Base-by-base conservation (phyloP, 1,140 invertebrate species). In the Drosophila suzukii region DNA sequence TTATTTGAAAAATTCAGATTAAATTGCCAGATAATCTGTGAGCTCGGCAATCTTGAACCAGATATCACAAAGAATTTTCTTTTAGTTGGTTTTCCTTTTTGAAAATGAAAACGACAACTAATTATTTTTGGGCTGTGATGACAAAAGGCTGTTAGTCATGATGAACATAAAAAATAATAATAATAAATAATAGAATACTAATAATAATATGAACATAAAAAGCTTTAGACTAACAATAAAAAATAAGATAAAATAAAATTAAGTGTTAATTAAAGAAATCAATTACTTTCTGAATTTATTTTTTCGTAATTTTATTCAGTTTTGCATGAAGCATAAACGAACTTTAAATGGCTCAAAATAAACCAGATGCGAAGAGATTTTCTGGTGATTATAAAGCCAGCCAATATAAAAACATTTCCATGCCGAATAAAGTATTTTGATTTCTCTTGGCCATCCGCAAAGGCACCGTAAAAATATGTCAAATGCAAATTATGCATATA, bases 401-500 rank as follows among this genome's bases (percentile, higher is more conserved):
- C 43, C 39, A 32, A 67, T 75, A 39, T 75, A 20, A 44, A 53
- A 73, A 53, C 68, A 59, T 61, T 47, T 55, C 49, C 63, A 41
- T 71, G 44, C 27, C 7, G 43, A 27, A 54, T 59, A 54, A 54
- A 46, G 53, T 56, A 67, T 77, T 79, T 72, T 81, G 74, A 65
- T 66, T 68, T 63, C 43, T 49, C 36, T 68, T 13, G 44, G 51
- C 34, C 44, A 10, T 3, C 38, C 39, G 43, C 55, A n/a, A 32
- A 11, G 27, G 47, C 55, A 27, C 38, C 67, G 83, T 89, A 89
- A 84, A 84, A 88, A 88, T 85, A 75, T 88, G 84, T 89, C 80
- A 88, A 90, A 88, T 88, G 81, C 85, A 84, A 84, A 84, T 84
- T 78, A 90, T 68, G 65, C 62, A 75, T 81, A 88, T 84, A 81